phyloP scores from a whole-genome alignment of 2,113 vertebrate species.

The Zosterops pallidus region DNA sequence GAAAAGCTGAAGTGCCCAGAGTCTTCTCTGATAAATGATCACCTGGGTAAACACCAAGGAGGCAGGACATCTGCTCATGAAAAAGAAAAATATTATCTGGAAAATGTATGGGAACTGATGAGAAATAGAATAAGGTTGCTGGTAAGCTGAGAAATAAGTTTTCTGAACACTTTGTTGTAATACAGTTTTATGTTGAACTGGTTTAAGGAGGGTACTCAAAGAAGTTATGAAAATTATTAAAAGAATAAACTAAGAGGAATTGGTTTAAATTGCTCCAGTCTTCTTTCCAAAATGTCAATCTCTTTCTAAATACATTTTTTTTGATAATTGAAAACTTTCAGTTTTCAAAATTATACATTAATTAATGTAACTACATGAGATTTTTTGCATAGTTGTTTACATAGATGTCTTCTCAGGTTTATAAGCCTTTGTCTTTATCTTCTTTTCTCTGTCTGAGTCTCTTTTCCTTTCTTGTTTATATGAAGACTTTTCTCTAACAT shows the following conservation, averaged over 20 bases:
- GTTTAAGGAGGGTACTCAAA: neutral
- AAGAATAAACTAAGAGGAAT: neutral
- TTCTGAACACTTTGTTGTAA: neutral
- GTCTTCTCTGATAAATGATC: neutral
- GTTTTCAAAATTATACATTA: neutral
- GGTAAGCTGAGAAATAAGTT: neutral
- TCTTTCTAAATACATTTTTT: neutral
- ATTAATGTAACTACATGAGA: neutral
- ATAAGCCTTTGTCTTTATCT: neutral
- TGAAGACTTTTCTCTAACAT: neutral
- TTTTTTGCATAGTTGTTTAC: neutral
- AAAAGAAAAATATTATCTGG: neutral
- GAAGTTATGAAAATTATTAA: neutral
- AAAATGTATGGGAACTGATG: neutral
- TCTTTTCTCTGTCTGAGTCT: neutral
- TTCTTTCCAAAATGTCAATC: neutral
- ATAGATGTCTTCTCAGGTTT: neutral
- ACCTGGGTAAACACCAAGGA: neutral
- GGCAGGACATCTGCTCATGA: neutral
- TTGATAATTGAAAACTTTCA: neutral
- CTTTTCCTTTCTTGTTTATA: neutral
- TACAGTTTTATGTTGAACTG: neutral
- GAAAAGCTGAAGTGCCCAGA: neutral
- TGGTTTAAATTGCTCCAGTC: neutral
- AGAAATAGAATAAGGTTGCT: neutral